Percentiles rank a stretch among this genome's conserved stretches.
Evolutionary conservation across 2,797 vertebrate species (phyloP).

Genomic region (Rhinophrynus dorsalis): DNA sequence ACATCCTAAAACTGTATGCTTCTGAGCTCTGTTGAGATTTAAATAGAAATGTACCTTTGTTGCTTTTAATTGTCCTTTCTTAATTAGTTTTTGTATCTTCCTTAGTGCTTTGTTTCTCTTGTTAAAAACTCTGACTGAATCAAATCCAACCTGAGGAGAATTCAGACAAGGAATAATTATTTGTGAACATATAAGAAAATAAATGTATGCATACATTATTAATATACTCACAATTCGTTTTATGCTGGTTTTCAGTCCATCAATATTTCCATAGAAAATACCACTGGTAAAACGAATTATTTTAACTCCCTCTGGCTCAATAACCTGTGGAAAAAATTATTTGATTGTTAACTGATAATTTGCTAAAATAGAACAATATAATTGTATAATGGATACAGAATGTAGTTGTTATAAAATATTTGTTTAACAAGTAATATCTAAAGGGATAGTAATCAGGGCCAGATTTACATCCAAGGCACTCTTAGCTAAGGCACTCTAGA

Average conservation of each 20-base stretch:
- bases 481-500: too few relatives aligned
- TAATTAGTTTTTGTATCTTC: constrained; percentile 80
- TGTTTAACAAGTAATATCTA: too few relatives aligned
- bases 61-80: constrained; percentile 77
- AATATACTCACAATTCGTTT: constrained; percentile 71
- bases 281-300: constrained; percentile 82
- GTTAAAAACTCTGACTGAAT: constrained; percentile 80
- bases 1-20: too few relatives aligned
- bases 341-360: too few relatives aligned
- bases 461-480: too few relatives aligned
- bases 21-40: too few relatives aligned
- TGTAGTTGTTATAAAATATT: too few relatives aligned
- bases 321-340: constrained; percentile 65
- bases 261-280: constrained; percentile 84
- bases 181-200: background rate
- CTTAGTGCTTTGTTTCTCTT: constrained; percentile 82
- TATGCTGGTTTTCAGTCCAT: constrained; percentile 78
- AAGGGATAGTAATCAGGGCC: too few relatives aligned
- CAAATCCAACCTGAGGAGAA: constrained; percentile 78
- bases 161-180: background rate
- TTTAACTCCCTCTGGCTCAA: constrained; percentile 78
- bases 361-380: too few relatives aligned
- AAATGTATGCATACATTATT: background rate
- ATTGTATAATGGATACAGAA: too few relatives aligned
- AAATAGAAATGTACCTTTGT: constrained; percentile 68